Conservation (phyloP, 2,113 vertebrate genomes). For the Apteryx owenii region DNA sequence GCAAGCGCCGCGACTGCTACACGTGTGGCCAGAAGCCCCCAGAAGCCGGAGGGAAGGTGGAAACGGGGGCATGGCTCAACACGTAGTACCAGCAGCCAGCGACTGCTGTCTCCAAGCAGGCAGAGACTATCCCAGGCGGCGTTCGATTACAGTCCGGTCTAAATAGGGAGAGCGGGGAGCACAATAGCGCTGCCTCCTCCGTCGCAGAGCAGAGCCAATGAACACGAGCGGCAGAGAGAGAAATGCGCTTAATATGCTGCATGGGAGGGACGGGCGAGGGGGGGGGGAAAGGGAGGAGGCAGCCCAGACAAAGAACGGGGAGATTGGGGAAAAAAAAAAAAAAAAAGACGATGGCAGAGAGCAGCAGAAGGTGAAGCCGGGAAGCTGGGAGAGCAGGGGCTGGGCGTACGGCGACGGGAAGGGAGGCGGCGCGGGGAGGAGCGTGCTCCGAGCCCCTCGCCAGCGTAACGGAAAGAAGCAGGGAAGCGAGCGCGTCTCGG, state of each 20-base stretch:
- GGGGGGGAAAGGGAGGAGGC: not conserved
- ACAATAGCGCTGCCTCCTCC: not conserved
- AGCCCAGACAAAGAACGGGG: conserved; percentile 49
- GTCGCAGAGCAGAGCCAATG: not conserved
- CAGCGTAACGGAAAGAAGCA: not conserved
- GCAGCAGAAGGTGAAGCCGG: not conserved
- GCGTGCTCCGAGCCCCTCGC: rapidly evolving
- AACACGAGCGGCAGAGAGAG: not conserved
- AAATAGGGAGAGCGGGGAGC: not conserved
- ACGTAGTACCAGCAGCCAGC: not conserved
- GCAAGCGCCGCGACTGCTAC: too few relatives aligned
- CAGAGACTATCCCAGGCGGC: not conserved
- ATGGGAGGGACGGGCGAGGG: conserved; percentile 19
- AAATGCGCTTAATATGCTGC: not conserved
- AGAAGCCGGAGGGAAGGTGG: not conserved
- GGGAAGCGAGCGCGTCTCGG: not conserved
- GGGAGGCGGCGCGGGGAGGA: not conserved
- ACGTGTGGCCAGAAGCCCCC: rapidly evolving
- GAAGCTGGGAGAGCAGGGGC: not conserved
- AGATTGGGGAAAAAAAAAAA: not conserved
- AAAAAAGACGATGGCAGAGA: conserved; percentile 10
- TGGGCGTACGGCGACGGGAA: not conserved
- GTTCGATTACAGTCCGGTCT: rapidly evolving
- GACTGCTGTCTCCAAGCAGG: not conserved
- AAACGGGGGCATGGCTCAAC: rapidly evolving